Evolutionary conservation across 2,797 vertebrate genomes (phyloP).

Genomic region (Gallirallus australis): DNA sequence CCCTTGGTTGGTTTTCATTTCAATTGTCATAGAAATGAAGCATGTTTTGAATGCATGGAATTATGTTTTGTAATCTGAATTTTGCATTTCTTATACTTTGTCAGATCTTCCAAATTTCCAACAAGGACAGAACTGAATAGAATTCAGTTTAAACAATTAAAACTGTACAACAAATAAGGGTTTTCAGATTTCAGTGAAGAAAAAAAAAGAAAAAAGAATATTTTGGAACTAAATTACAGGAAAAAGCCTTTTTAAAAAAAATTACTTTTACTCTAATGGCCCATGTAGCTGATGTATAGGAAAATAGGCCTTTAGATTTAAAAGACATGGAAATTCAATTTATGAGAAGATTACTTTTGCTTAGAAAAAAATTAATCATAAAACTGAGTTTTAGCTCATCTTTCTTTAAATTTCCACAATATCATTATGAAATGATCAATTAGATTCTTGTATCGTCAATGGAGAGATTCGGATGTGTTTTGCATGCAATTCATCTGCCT

Average conservation of each 20-base stretch:
- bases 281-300: neutral
- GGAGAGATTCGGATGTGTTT: neutral
- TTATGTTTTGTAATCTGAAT: neutral
- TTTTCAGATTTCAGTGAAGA: neutral
- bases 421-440: neutral
- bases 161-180: neutral
- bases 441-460: neutral
- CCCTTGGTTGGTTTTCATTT: neutral
- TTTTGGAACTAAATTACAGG: neutral
- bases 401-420: neutral
- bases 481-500: neutral
- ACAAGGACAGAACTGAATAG: neutral
- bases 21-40: neutral
- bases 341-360: neutral
- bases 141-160: neutral
- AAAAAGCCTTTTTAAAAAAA: neutral
- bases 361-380: neutral
- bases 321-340: neutral
- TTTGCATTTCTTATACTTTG: neutral
- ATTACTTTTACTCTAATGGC: neutral
- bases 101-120: neutral
- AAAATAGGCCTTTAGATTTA: neutral
- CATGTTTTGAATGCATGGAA: neutral
- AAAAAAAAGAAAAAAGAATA: too few relatives aligned
- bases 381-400: accelerated